Conservation (phyloP, 2,113 vertebrate genomes). For the Geococcyx californianus region DNA sequence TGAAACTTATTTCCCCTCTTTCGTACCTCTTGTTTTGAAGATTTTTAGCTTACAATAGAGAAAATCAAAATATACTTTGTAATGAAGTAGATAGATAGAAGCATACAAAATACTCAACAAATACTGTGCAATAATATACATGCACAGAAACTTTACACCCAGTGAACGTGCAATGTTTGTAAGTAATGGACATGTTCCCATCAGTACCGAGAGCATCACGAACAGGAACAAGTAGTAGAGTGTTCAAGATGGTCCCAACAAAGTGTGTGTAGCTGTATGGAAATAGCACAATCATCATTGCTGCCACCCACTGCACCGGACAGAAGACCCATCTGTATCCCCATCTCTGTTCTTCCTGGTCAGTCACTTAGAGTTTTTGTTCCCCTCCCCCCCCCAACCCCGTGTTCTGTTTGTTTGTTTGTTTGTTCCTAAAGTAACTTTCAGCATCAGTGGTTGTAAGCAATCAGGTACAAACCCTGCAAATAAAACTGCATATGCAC, state of each 20-base stretch:
- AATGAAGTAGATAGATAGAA: background rate
- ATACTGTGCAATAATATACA: background rate
- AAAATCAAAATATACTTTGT: background rate
- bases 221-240: background rate
- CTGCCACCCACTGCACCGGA: background rate
- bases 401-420: background rate
- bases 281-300: accelerated
- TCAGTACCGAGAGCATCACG: background rate
- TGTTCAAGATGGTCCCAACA: background rate
- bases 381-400: background rate
- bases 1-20: background rate
- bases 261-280: background rate
- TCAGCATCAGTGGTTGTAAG: background rate
- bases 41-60: background rate
- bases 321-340: background rate
- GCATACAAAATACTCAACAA: background rate
- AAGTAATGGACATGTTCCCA: background rate
- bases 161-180: background rate
- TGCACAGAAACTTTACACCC: background rate
- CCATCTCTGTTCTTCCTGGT: background rate
- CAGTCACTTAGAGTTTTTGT: background rate
- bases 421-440: background rate
- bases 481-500: background rate
- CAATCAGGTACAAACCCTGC: background rate
- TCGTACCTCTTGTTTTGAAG: background rate